These are phyloP conservation scores for Cyphomyrmex costatus DNA, from an alignment of 1,140 invertebrate genomes.

Conservation along the genomic window DNA sequence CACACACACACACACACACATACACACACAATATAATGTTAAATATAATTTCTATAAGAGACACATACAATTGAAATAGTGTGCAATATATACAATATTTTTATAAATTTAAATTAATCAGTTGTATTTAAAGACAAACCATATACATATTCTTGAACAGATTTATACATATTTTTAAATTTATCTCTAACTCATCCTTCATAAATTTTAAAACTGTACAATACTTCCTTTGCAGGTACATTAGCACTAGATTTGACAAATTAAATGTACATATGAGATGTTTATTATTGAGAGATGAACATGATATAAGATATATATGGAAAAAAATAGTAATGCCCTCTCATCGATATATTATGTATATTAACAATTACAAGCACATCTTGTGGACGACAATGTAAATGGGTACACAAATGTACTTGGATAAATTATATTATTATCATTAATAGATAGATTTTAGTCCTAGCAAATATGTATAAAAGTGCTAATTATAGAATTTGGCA, in stretches of 20 bases:
- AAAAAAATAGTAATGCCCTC: background rate
- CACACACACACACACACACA: too few species aligned
- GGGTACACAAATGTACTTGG: background rate
- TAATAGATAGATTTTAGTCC: too few species aligned
- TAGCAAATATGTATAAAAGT: background rate
- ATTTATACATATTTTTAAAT: background rate
- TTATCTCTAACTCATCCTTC: background rate
- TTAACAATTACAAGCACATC: background rate
- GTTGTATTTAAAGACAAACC: background rate
- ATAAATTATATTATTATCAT: too few species aligned
- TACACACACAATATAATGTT: too few species aligned
- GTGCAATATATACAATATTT: too few species aligned
- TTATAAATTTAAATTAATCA: background rate
- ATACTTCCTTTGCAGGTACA: conserved; percentile 8
- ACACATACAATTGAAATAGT: too few species aligned
- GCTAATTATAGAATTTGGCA: background rate
- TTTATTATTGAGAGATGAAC: background rate
- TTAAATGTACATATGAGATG: conserved; percentile 5
- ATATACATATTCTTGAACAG: too few species aligned
- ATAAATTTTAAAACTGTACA: background rate
- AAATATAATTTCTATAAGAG: too few species aligned
- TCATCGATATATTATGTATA: background rate
- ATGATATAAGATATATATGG: background rate
- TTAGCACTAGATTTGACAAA: conserved; percentile 32
- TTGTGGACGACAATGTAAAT: conserved; percentile 31